Conservation (phyloP, 2,113 vertebrate species). For the Cyphomyrus plagiostoma region DNA sequence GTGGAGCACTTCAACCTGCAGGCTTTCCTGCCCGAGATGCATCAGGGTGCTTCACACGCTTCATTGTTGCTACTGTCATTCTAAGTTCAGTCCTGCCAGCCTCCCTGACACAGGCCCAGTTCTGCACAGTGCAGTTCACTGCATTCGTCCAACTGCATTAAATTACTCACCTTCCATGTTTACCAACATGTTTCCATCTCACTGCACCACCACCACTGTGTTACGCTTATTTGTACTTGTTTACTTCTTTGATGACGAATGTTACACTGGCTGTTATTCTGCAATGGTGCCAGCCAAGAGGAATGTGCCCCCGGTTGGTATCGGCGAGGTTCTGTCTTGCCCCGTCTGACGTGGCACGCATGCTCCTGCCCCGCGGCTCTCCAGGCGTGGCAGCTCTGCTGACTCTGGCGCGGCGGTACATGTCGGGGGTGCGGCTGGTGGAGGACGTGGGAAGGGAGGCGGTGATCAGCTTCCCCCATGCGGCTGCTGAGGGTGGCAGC, state of each 20-base stretch:
- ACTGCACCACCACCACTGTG: not conserved
- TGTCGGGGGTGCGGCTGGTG: constrained; percentile 62
- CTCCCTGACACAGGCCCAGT: not conserved
- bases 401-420: constrained; percentile 52
- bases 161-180: not conserved
- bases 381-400: constrained; percentile 62
- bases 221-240: not conserved
- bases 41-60: not conserved
- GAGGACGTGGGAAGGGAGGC: constrained; percentile 70
- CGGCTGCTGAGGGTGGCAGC: constrained; percentile 61
- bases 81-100: not conserved
- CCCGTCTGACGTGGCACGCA: not conserved
- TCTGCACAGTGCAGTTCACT: not conserved
- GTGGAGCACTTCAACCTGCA: not conserved
- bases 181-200: not conserved
- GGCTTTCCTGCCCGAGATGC: not conserved
- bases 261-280: not conserved
- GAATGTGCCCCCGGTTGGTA: not conserved
- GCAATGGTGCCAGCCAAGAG: not conserved
- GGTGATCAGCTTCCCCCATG: constrained; percentile 68
- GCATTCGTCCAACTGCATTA: not conserved
- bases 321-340: not conserved
- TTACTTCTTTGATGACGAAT: not conserved
- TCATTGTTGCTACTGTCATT: not conserved
- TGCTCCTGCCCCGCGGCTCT: not conserved